A percentile compares a stretch with the other conserved stretches of the same genome.
These are phyloP conservation scores for Gopherus evgoodei DNA, from an alignment of 2,113 vertebrate genomes.

Conservation along the genomic window DNA sequence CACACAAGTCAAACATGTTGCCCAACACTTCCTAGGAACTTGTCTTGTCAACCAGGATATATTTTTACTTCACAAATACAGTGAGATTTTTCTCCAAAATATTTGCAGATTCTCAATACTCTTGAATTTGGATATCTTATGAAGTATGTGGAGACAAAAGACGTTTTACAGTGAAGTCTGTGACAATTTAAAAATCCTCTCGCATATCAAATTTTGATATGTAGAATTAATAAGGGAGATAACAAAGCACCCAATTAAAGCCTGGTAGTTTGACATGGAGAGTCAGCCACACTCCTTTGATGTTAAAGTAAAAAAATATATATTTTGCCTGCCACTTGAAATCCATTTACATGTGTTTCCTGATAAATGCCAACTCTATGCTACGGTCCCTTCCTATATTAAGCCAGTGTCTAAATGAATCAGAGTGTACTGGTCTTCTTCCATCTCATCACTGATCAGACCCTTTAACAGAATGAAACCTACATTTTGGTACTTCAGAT, in stretches of 20 bases:
- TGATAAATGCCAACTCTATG: background rate
- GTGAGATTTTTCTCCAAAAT: background rate
- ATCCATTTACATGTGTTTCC: background rate
- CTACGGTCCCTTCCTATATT: background rate
- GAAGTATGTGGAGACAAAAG: background rate
- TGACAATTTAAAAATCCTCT: background rate
- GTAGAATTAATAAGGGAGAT: background rate
- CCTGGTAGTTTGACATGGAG: background rate
- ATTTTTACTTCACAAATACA: background rate
- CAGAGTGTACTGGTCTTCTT: accelerated
- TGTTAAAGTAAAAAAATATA: background rate
- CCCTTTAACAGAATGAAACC: background rate
- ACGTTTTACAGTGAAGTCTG: background rate
- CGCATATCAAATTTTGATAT: background rate
- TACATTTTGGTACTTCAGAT: background rate
- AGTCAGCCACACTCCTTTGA: background rate
- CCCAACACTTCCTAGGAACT: background rate
- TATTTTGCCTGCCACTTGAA: background rate
- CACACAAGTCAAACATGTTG: background rate
- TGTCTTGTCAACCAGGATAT: background rate
- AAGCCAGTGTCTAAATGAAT: background rate
- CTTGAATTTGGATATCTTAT: background rate
- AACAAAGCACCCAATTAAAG: background rate
- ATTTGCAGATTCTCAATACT: background rate
- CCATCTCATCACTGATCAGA: background rate